Evolutionary conservation across 2,888 invertebrate species (phyloP).

Genomic region (Pogonocherus hispidulus): DNA sequence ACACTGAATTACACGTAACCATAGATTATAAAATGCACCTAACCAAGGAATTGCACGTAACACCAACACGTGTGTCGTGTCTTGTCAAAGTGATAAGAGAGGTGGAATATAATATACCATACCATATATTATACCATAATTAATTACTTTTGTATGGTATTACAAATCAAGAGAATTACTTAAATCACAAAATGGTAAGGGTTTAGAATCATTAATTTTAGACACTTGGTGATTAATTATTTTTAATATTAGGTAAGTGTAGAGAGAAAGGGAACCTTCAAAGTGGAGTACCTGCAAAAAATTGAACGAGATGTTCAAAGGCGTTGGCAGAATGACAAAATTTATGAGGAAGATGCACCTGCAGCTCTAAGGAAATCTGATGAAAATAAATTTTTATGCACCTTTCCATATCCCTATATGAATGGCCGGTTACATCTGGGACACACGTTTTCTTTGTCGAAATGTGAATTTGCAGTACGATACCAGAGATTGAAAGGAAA

Average conservation of each 20-base stretch:
- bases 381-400: conserved; percentile 90
- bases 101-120: too few species aligned
- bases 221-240: conserved; percentile 12
- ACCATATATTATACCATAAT: too few species aligned
- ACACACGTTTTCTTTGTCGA: conserved; percentile 96
- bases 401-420: conserved; percentile 99
- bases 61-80: too few species aligned
- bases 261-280: conserved; percentile 94
- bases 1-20: too few species aligned
- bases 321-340: conserved; percentile 86
- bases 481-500: conserved; percentile 95
- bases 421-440: conserved; percentile 98
- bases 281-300: conserved; percentile 91
- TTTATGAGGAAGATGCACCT: conserved; percentile 88
- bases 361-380: conserved; percentile 70
- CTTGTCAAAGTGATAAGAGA: too few species aligned
- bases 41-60: too few species aligned
- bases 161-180: too few species aligned
- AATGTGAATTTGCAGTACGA: conserved; percentile 96
- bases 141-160: too few species aligned
- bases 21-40: too few species aligned
- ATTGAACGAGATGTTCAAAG: conserved; percentile 90
- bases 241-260: conserved; percentile 55
- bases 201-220: too few species aligned
- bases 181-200: too few species aligned